Base-by-base conservation (phyloP, 2,797 vertebrate species). In the Paedocypris micromegethes region DNA sequence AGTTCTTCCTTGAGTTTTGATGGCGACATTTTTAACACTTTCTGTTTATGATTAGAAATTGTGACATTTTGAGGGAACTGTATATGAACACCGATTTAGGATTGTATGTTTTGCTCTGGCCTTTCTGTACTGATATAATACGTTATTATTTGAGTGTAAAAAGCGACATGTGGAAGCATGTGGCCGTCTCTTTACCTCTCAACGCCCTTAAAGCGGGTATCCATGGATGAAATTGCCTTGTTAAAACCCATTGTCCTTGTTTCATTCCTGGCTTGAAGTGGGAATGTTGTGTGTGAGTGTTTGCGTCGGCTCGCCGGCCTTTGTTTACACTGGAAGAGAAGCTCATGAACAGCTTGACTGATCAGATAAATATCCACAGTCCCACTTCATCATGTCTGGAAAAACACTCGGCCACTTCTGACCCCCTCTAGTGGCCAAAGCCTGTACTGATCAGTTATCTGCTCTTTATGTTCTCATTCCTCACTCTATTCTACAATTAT, bases 341-440 rank as follows among this genome's bases (percentile, higher is more conserved):
- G 5, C 53, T 58, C 54, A 58, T 57, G 57, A 64, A 70, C 47
- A 41, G 68, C 60, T 70, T 64, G 54, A 64, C 60, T 41, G 54
- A 70, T 70, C 53, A 51, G 60, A 70, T 63, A 70, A 52, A 46
- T 56, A 63, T 41, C 60, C 53, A 70, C 40, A 58, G 41, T 48
- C 7, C 5, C 58, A 5, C 47, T 54, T 52, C 40, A 50, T 62
- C 40, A n/a, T 44, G 59, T 63, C 68, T 70, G 41, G 47, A 44
- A 23, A 23, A 51, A 57, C 59, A 6, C 2, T 50, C 7, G 56
- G 52, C 23, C 53, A 50, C 63, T 48, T 58, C 23, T 64, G 54
- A 70, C 68, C 57, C 68, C 68, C 63, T 56, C 68, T 70, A 70
- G 68, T 70, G 68, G 68, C 60, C 57, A 51, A 50, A 40, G 23